These are phyloP conservation scores for Rhopalosiphum maidis DNA, from an alignment of 1,140 invertebrate species.

Conservation along the genomic window DNA sequence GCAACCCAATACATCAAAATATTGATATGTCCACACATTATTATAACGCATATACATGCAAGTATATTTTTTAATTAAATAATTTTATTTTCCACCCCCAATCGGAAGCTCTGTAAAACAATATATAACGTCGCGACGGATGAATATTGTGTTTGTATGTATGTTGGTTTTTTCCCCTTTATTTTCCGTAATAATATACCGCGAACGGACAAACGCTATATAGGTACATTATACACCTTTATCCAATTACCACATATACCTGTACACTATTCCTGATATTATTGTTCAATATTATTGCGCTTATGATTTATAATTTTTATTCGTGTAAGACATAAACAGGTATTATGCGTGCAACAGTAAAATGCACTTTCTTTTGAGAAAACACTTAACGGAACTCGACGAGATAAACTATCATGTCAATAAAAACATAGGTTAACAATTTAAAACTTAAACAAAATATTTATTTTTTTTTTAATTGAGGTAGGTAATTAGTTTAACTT, in stretches of 20 bases:
- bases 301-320: slow-evolving; percentile 12
- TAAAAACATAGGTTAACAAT: background rate
- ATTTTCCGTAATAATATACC: slow-evolving; percentile 12
- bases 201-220: too few relatives aligned
- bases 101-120: slow-evolving; percentile 11
- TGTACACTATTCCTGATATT: background rate
- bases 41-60: background rate
- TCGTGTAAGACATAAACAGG: background rate
- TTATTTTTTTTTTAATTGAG: background rate
- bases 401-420: background rate
- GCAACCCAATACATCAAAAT: slow-evolving; percentile 55
- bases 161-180: background rate
- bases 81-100: background rate
- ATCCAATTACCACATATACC: background rate
- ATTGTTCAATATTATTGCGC: background rate
- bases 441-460: too few relatives aligned
- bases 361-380: background rate
- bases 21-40: slow-evolving; percentile 32
- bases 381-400: background rate
- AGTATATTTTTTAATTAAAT: slow-evolving; percentile 31
- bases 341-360: background rate
- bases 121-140: background rate
- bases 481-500: background rate
- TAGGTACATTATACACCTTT: background rate
- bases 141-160: background rate